phyloP scores from a whole-genome alignment of 2,888 invertebrate genomes.

The Cantharis nigra region DNA sequence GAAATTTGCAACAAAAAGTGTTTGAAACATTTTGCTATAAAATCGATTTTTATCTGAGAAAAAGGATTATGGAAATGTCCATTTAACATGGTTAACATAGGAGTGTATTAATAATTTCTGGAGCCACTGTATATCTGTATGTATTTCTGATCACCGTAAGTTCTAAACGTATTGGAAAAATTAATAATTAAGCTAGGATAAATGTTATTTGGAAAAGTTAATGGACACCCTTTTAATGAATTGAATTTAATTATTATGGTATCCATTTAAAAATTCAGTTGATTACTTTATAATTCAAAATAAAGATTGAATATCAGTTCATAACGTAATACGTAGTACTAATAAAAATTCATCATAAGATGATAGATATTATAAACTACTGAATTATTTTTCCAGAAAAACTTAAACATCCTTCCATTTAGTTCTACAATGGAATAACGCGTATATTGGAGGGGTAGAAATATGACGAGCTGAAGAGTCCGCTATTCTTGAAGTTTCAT shows the following conservation, averaged over 20 bases:
- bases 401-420: not conserved
- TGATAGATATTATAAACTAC: no score
- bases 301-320: not conserved
- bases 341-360: not conserved
- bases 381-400: not conserved
- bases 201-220: not conserved
- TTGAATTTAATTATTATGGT: not conserved
- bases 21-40: no score
- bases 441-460: not conserved
- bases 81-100: no score
- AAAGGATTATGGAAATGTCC: no score
- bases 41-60: no score
- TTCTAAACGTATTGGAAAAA: not conserved
- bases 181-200: not conserved
- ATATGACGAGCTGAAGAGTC: not conserved
- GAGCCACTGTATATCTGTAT: not conserved
- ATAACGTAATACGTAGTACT: no score
- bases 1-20: no score
- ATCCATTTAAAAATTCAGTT: not conserved
- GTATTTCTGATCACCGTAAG: not conserved
- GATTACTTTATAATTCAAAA: not conserved
- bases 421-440: not conserved
- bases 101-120: no score
- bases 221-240: not conserved
- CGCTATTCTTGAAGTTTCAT: not conserved